Conservation (phyloP, 2,797 vertebrate species). For the Sebastes hopkinsi region DNA sequence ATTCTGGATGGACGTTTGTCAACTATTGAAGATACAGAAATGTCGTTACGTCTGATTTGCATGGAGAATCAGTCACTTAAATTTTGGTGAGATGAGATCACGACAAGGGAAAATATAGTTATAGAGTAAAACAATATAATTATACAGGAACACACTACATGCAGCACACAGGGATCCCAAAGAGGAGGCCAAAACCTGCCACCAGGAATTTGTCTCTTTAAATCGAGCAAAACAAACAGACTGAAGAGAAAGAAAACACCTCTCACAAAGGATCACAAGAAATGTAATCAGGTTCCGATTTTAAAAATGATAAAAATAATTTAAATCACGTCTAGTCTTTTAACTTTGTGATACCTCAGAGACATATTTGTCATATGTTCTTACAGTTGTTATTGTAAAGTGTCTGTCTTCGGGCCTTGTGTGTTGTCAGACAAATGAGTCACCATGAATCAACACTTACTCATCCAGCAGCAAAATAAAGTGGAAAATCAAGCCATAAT, state of each 20-base stretch:
- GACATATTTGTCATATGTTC: background rate
- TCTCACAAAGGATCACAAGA: background rate
- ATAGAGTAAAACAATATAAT: conserved; percentile 46
- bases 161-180: background rate
- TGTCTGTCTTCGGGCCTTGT: conserved; percentile 26
- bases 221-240: conserved; percentile 20
- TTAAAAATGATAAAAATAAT: background rate
- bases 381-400: conserved; percentile 11
- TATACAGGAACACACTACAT: conserved; percentile 15
- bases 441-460: conserved; percentile 50
- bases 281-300: background rate
- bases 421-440: conserved; percentile 57
- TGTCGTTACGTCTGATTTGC: conserved; percentile 42
- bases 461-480: conserved; percentile 33
- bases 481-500: conserved; percentile 26
- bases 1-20: conserved; percentile 41
- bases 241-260: background rate
- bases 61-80: conserved; percentile 3
- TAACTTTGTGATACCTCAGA: background rate
- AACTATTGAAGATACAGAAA: conserved; percentile 33
- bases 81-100: conserved; percentile 31
- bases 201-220: conserved; percentile 26
- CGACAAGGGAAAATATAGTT: conserved; percentile 43
- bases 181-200: conserved; percentile 31
- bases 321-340: background rate